Percentiles rank a stretch among this genome's conserved stretches.
These are phyloP conservation scores for Epizoanthus stellaris DNA, from an alignment of 92 coral and sea anemone species.

Conservation along the genomic window DNA sequence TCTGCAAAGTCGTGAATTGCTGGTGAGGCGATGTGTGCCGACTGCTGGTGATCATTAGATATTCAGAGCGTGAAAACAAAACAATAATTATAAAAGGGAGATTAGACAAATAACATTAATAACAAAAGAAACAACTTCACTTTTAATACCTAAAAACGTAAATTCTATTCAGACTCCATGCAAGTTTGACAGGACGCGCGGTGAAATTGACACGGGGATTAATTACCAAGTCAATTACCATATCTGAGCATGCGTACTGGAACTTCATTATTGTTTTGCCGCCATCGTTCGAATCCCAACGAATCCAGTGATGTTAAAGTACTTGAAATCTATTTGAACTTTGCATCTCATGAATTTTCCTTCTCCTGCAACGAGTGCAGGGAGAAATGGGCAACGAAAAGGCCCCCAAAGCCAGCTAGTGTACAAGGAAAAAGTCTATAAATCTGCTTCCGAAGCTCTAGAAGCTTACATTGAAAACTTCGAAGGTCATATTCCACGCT, in stretches of 20 bases:
- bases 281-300: constrained; percentile 93
- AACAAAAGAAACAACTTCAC: constrained; percentile 23
- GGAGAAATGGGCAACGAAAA: constrained; percentile 47
- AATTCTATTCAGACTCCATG: constrained; percentile 34
- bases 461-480: constrained; percentile 92
- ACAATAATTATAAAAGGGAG: constrained; percentile 2
- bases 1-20: no score
- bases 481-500: constrained; percentile 67
- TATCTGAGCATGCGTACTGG: constrained; percentile 70
- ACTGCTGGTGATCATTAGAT: background rate
- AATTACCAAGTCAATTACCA: background rate
- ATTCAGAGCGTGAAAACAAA: constrained; percentile 13
- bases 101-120: constrained; percentile 33
- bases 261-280: constrained; percentile 78
- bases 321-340: constrained; percentile 67
- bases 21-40: background rate
- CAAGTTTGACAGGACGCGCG: constrained; percentile 73
- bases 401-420: constrained; percentile 46
- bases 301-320: constrained; percentile 53
- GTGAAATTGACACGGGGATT: constrained; percentile 44
- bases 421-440: constrained; percentile 58
- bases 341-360: constrained; percentile 86
- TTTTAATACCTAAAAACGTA: constrained; percentile 1
- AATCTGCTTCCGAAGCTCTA: constrained; percentile 89
- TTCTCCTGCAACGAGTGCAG: constrained; percentile 56